Conservation (phyloP, 2,113 vertebrate species). For the Hymenochirus boettgeri region DNA sequence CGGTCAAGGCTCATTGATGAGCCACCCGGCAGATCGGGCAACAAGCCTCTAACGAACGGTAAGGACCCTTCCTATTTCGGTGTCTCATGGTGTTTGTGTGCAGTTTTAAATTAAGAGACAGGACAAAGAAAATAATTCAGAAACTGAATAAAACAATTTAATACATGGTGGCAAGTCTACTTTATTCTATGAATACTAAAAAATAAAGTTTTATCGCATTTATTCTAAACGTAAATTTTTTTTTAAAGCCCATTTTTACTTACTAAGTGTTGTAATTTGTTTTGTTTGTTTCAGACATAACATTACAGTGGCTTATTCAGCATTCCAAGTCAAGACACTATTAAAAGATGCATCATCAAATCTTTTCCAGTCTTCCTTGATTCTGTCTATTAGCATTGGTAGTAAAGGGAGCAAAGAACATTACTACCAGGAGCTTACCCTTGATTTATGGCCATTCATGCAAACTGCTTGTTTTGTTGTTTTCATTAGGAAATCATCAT, state of each 20-base stretch:
- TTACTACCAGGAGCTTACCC: constrained; percentile 26
- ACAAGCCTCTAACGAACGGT: too few species aligned
- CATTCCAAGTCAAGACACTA: constrained; percentile 78
- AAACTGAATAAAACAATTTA: too few species aligned
- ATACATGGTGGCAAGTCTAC: too few species aligned
- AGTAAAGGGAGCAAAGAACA: constrained; percentile 2
- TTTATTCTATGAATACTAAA: too few species aligned
- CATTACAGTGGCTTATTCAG: constrained; percentile 82
- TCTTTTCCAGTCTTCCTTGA: constrained; percentile 1
- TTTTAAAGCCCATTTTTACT: not conserved
- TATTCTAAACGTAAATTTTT: not conserved
- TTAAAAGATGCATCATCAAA: constrained; percentile 50
- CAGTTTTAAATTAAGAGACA: too few species aligned
- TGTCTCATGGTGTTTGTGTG: too few species aligned
- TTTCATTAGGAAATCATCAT: not conserved
- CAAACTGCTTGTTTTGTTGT: constrained; percentile 43
- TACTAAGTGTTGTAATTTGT: constrained; percentile 26
- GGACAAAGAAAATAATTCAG: too few species aligned
- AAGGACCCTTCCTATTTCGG: too few species aligned
- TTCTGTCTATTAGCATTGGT: constrained; percentile 14
- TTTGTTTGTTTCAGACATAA: constrained; percentile 56
- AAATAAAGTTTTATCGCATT: too few species aligned
- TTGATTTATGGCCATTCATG: constrained; percentile 44
- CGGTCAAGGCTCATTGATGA: too few species aligned
- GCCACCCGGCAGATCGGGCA: too few species aligned